Evolutionary conservation across 2,888 invertebrate species (phyloP).

Genomic region (Icerya purchasi): DNA sequence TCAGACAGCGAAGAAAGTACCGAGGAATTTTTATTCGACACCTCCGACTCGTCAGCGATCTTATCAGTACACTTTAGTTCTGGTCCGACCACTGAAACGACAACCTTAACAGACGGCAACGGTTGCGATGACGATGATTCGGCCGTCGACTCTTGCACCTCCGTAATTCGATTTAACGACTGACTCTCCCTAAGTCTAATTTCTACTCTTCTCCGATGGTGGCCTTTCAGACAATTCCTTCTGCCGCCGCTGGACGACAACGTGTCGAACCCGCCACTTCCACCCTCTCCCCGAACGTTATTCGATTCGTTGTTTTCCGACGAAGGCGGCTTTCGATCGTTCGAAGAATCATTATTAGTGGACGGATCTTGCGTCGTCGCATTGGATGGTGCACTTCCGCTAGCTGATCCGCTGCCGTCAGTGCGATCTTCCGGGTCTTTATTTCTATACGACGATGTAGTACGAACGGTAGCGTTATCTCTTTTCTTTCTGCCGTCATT

Average conservation of each 20-base stretch:
- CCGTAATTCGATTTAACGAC: constrained; percentile 63
- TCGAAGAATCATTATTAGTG: not conserved
- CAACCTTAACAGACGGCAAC: not conserved
- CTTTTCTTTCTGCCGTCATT: constrained; percentile 63
- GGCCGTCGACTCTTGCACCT: constrained; percentile 47
- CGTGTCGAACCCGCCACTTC: constrained; percentile 23
- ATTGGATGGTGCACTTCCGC: constrained; percentile 6
- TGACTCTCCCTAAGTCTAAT: constrained; percentile 56
- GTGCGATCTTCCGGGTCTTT: constrained; percentile 59
- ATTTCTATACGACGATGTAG: constrained; percentile 37
- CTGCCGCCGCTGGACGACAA: constrained; percentile 20
- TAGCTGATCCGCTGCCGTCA: constrained; percentile 17
- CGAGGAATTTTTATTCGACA: not conserved
- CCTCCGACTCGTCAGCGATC: not conserved
- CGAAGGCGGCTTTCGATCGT: not conserved
- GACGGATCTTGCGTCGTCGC: constrained; percentile 15
- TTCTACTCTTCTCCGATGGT: constrained; percentile 36
- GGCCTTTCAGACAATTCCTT: constrained; percentile 24
- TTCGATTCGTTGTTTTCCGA: constrained; percentile 19
- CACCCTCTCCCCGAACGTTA: constrained; percentile 19
- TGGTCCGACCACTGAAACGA: not conserved
- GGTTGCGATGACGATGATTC: constrained; percentile 24
- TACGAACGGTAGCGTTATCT: constrained; percentile 47
- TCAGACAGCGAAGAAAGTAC: not conserved
- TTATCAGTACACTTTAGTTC: not conserved